Percentiles rank a stretch among this genome's conserved stretches.
These are phyloP conservation scores for Corythornis cristatus DNA, from an alignment of 2,113 vertebrate species.

Conservation along the genomic window DNA sequence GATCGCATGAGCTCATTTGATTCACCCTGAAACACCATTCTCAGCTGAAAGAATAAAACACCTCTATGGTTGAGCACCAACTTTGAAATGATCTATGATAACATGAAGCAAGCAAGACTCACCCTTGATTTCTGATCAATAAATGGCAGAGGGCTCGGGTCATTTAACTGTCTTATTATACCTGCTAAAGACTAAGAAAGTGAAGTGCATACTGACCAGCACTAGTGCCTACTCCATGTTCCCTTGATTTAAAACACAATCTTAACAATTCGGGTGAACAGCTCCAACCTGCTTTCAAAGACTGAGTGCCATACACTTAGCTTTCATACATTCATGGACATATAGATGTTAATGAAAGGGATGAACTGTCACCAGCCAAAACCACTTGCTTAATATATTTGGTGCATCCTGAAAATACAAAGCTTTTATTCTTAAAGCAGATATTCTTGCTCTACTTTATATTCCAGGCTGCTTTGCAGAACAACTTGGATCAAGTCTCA, in stretches of 20 bases:
- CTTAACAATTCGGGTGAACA: not conserved
- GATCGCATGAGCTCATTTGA: not conserved
- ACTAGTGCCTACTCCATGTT: rapidly evolving
- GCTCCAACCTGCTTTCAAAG: not conserved
- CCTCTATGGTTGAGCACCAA: not conserved
- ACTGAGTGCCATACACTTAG: not conserved
- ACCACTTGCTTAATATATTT: not conserved
- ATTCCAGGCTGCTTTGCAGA: not conserved
- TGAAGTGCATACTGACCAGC: not conserved
- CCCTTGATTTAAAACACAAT: not conserved
- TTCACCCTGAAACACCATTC: not conserved
- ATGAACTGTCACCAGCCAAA: not conserved
- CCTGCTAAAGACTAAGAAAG: not conserved
- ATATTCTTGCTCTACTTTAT: not conserved
- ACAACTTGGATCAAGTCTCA: rapidly evolving
- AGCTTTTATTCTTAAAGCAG: not conserved
- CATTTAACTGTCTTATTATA: not conserved
- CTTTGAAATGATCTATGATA: not conserved
- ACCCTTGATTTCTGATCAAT: not conserved
- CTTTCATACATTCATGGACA: not conserved
- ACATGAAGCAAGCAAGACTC: not conserved
- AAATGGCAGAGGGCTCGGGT: not conserved
- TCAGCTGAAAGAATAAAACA: not conserved
- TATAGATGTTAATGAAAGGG: not conserved
- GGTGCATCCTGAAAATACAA: not conserved